These are phyloP conservation scores for Spatulosminthurus flaviceps DNA, from an alignment of 2,888 invertebrate species.

Conservation along the genomic window DNA sequence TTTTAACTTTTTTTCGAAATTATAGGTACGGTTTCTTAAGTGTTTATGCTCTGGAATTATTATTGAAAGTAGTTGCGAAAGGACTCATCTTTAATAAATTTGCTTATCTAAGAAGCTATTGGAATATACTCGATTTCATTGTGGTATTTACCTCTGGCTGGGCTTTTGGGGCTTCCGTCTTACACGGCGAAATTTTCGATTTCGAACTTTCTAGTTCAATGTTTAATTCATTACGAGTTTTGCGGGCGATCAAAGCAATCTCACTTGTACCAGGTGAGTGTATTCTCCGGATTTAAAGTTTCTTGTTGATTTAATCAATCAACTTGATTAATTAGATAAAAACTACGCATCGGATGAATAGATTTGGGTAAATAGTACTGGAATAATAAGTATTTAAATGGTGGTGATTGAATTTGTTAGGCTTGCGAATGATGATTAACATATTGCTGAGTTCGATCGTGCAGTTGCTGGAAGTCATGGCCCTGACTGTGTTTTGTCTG, in stretches of 20 bases:
- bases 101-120: slow-evolving; percentile 93
- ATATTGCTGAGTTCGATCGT: slow-evolving; percentile 73
- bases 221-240: slow-evolving; percentile 89
- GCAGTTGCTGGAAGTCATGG: slow-evolving; percentile 96
- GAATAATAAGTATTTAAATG: too few species aligned
- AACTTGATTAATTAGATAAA: too few species aligned
- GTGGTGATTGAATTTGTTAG: too few species aligned
- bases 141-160: slow-evolving; percentile 81
- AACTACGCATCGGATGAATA: too few species aligned
- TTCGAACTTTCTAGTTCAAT: slow-evolving; percentile 72
- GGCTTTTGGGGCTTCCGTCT: not conserved
- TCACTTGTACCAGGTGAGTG: slow-evolving; percentile 93
- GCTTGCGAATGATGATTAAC: not conserved
- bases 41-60: slow-evolving; percentile 95
- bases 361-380: too few species aligned
- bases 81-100: slow-evolving; percentile 95
- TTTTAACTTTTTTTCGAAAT: not conserved
- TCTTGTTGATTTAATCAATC: too few species aligned
- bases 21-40: slow-evolving; percentile 93
- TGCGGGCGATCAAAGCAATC: slow-evolving; percentile 93
- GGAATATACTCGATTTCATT: slow-evolving; percentile 95
- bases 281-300: too few species aligned
- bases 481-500: slow-evolving; percentile 92
- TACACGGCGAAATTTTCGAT: not conserved
- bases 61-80: slow-evolving; percentile 93